Base-by-base conservation (phyloP, 1,140 invertebrate species). In the Platyscapa corneri region DNA sequence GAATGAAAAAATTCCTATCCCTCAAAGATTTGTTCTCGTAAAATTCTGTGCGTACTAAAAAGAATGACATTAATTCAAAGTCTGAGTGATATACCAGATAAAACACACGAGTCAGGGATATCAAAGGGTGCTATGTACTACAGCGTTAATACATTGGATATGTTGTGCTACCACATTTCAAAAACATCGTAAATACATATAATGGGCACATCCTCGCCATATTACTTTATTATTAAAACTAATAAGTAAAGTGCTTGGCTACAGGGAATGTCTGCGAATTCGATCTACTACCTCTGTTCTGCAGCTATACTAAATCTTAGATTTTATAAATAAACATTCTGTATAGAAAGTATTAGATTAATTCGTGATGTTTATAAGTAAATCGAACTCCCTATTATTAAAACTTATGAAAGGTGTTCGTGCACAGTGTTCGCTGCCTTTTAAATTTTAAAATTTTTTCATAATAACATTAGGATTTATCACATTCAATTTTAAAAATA, bases 161-260 rank as follows among this genome's bases (percentile, higher is more conserved):
- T 64, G 88, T 89, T 85, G 81, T 75, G 83, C 84, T 86, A 88
- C 82, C 86, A 84, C 86, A 91, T 90, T 91, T 86, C 86, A 23
- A 3, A 60, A 27, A 3, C 56, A 60, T 60, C 86, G 72, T 85
- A 81, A 60, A 42, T 89, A 83, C 87, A 85, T 87, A 88, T 85
- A 86, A 80, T 85, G 87, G 87, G 89, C 90, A 90, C 87, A 89
- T 91, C 82, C 85, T 88, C 86, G 78, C 37, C 86, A 82, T 87
- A 90, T 91, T 90, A 91, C 89, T 87, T 90, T 90, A 90, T 91
- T 90, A 90, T 89, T 87, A 87, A 87, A 27, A 60, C 89, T 88
- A 89, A 90, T 88, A 87, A 88, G 89, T 88, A 90, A 88, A 90
- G 88, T 88, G 87, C 23, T 64, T 46, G 49, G 20, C 6, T n/a